These are phyloP conservation scores for Brachirus orientalis DNA, from an alignment of 2,113 vertebrate species.

Conservation along the genomic window DNA sequence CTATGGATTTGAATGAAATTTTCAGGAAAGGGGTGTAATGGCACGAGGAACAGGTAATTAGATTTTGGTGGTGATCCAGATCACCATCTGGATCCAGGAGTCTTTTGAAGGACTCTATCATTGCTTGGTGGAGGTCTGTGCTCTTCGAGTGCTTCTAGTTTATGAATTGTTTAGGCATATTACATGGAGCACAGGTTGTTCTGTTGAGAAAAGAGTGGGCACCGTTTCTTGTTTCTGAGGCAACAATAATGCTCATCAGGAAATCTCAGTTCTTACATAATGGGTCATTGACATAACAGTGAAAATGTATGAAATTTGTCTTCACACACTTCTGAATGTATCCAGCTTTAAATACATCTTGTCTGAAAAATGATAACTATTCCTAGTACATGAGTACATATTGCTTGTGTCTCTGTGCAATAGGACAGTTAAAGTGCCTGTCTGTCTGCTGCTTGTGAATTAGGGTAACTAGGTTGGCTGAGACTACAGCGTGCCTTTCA, in stretches of 20 bases:
- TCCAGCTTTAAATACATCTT: neutral
- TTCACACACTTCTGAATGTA: neutral
- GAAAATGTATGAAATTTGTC: constrained; percentile 24
- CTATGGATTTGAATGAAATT: no score
- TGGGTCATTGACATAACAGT: constrained; percentile 25
- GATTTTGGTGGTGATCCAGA: no score
- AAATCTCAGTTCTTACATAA: constrained; percentile 69
- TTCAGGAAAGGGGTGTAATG: no score
- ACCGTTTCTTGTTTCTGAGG: constrained; percentile 61
- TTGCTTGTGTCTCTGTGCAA: constrained; percentile 11
- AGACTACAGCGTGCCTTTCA: constrained; percentile 55
- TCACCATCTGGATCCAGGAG: no score
- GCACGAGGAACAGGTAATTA: no score
- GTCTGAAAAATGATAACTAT: neutral
- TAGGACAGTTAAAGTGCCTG: constrained; percentile 13
- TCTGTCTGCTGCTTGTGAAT: constrained; percentile 46
- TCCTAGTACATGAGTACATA: neutral
- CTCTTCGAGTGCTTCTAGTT: no score
- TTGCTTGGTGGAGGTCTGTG: no score
- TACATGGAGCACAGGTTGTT: constrained; percentile 24
- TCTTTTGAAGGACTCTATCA: no score
- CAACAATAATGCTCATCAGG: constrained; percentile 69
- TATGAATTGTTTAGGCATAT: constrained; percentile 16
- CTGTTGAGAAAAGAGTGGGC: constrained; percentile 59
- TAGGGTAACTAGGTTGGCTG: constrained; percentile 53